phyloP scores from a whole-genome alignment of 1,140 invertebrate genomes.

The Bombus waltoni region DNA sequence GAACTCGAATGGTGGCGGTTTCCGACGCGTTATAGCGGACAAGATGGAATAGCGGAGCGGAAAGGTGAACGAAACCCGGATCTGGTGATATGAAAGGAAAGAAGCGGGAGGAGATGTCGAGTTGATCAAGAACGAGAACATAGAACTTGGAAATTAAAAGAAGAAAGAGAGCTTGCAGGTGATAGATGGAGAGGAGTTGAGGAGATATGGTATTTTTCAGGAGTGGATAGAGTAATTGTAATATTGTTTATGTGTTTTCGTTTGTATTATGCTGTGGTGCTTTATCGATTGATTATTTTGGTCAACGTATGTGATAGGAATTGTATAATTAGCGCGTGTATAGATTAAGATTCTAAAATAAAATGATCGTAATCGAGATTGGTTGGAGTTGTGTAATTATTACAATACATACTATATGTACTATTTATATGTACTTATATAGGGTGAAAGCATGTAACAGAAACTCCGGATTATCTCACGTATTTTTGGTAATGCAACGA shows the following conservation, averaged over 20 bases:
- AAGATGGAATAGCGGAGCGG: background rate
- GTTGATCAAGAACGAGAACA: background rate
- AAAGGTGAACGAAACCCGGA: background rate
- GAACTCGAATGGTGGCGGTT: background rate
- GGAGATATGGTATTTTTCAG: background rate
- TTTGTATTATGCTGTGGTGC: background rate
- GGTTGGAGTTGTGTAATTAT: too few species aligned
- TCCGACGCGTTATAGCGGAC: background rate
- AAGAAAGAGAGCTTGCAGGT: too few species aligned
- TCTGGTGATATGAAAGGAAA: constrained; percentile 20
- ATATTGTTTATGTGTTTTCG: background rate
- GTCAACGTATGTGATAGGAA: accelerated
- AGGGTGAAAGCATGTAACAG: too few species aligned
- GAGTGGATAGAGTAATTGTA: background rate
- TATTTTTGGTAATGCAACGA: too few species aligned
- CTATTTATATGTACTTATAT: too few species aligned
- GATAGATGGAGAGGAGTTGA: background rate
- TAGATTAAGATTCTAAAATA: too few species aligned
- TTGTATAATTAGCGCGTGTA: background rate
- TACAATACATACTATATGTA: too few species aligned
- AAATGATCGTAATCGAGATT: too few species aligned
- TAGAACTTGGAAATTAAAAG: constrained; percentile 9
- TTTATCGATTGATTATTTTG: background rate
- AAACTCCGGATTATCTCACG: too few species aligned
- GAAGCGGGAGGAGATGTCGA: background rate